A percentile compares a stretch with the other conserved stretches of the same genome.
These are phyloP conservation scores for Drosophila murphyi DNA, from an alignment of 1,140 invertebrate genomes.

Conservation along the genomic window DNA sequence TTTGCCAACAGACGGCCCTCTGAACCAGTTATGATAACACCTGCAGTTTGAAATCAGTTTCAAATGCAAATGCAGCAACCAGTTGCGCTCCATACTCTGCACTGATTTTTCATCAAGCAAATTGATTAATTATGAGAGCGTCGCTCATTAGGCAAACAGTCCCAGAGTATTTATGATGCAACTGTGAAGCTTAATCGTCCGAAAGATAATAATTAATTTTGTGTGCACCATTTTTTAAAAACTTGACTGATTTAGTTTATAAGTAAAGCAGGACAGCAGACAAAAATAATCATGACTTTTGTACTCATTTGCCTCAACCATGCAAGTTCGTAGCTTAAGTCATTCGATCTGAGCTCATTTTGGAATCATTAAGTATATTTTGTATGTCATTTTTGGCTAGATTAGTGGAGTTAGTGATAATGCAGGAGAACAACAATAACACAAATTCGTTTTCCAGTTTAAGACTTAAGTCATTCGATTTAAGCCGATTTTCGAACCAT, in stretches of 20 bases:
- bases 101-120: slow-evolving; percentile 15
- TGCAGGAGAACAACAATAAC: slow-evolving; percentile 1
- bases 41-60: slow-evolving; percentile 18
- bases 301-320: background rate
- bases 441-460: slow-evolving; percentile 11
- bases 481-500: slow-evolving; percentile 25
- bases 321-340: slow-evolving; percentile 46
- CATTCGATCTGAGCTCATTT: slow-evolving; percentile 4
- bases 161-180: slow-evolving; percentile 26
- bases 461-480: slow-evolving; percentile 35
- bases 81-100: background rate
- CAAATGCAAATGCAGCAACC: slow-evolving; percentile 26
- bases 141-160: slow-evolving; percentile 25
- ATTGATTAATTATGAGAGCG: slow-evolving; percentile 44
- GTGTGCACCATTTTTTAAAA: background rate
- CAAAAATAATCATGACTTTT: background rate
- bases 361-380: background rate
- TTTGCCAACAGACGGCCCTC: slow-evolving; percentile 17
- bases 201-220: slow-evolving; percentile 6
- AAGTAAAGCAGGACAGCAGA: slow-evolving; percentile 10
- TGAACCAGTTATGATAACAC: slow-evolving; percentile 44
- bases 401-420: background rate
- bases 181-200: slow-evolving; percentile 17
- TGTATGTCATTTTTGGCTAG: background rate
- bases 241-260: background rate